Evolutionary conservation across 1,140 invertebrate species (phyloP), one percentile per base, ranked within the genome.

Genomic region (Hylaeus volcanicus): DNA sequence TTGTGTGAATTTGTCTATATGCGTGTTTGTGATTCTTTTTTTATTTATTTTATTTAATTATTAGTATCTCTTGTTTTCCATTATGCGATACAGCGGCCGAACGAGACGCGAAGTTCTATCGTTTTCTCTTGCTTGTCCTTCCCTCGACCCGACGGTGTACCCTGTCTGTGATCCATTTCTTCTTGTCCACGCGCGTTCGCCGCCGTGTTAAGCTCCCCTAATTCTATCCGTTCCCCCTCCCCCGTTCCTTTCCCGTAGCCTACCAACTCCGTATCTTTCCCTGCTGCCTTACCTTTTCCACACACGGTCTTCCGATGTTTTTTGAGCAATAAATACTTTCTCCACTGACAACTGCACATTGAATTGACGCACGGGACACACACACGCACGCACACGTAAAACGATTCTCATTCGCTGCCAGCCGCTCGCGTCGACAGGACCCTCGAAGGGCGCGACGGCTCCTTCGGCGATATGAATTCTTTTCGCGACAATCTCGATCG

Each of bases 261-360:
- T 88, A 83, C 81, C 81, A 85, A 86, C 77, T 86, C 77, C 71
- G 71, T 81, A 81, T 84, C 71, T 79, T 74, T 83, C 77, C 70
- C 66, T 82, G 74, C 79, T 86, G 74, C 83, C 83, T 87, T 87
- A 77, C 78, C 83, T 85, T 80, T 26, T 74, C 74, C 79, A 66
- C 79, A 37, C 84, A 81, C 86, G 77, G 74, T 82, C 89, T 91
- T 91, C 86, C 90, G 90, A 91, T 91, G 90, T 89, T 91, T 92
- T 92, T 93, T 91, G 91, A 92, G 92, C 92, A 93, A 93, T 93
- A 93, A 93, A 93, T 93, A 93, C 92, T 93, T 93, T 93, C 92
- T 93, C 91, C 91, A 92, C 92, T 89, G 89, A 91, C 89, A 88
- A 93, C 89, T 91, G 90, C 92, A 93, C 89, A 92, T 93, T 92